These are phyloP conservation scores for Trachelipus rathkii DNA, from an alignment of 1,140 invertebrate genomes.

Conservation along the genomic window DNA sequence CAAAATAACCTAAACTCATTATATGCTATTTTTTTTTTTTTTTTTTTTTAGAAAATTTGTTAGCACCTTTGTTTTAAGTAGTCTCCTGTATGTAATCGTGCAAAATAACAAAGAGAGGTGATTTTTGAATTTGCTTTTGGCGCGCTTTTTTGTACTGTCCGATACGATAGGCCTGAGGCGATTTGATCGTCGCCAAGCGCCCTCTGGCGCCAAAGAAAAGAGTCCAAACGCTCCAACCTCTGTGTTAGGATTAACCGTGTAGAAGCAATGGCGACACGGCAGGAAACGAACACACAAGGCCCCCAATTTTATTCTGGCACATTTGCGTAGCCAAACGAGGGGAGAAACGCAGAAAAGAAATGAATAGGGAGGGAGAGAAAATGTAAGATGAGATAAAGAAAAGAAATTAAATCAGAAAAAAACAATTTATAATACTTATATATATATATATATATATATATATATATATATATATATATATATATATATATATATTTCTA, in stretches of 20 bases:
- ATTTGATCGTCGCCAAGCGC: background rate
- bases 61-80: too few species aligned
- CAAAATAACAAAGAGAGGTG: too few species aligned
- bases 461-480: slow-evolving; percentile 19
- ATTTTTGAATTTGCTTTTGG: too few species aligned
- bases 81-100: too few species aligned
- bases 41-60: too few species aligned
- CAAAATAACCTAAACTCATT: too few species aligned
- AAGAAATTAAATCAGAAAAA: too few species aligned
- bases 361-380: background rate
- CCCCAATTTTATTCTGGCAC: background rate
- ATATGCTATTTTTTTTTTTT: too few species aligned
- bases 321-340: background rate
- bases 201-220: background rate
- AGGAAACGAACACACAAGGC: background rate
- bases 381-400: too few species aligned
- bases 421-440: too few species aligned
- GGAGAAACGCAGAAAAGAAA: background rate
- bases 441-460: slow-evolving; percentile 4
- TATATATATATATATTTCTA: slow-evolving; percentile 19
- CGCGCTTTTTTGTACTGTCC: too few species aligned
- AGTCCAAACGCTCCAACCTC: background rate
- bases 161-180: background rate
- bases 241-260: background rate
- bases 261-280: slow-evolving; percentile 4